Percentiles rank a stretch among this genome's conserved stretches.
Conservation (phyloP, 2,888 invertebrate species). For the Microctonus aethiopoides region DNA sequence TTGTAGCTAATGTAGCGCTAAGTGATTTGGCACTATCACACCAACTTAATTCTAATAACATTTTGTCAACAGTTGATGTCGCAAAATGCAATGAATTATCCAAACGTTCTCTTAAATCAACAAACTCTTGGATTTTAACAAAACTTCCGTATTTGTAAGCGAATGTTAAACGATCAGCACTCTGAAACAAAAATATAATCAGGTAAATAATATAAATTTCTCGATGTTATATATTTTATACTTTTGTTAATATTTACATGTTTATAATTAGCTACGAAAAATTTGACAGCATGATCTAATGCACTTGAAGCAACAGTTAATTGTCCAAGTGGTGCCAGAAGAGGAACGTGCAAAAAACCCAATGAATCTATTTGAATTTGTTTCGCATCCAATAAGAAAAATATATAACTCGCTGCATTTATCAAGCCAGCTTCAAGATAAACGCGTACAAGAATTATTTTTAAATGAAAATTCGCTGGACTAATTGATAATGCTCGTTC, state of each 20-base stretch:
- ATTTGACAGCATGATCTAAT: constrained; percentile 82
- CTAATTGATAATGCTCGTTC: constrained; percentile 69
- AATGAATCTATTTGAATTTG: constrained; percentile 93
- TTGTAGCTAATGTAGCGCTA: constrained; percentile 52
- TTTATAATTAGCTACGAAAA: constrained; percentile 89
- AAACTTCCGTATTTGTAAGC: constrained; percentile 96
- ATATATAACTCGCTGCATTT: constrained; percentile 59
- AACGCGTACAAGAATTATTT: constrained; percentile 83
- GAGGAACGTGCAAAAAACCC: constrained; percentile 84
- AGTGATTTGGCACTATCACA: constrained; percentile 53
- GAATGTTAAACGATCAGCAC: constrained; percentile 89
- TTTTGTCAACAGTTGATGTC: constrained; percentile 74
- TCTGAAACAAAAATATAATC: constrained; percentile 69
- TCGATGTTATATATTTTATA: neutral
- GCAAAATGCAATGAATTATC: constrained; percentile 85
- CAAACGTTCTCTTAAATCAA: constrained; percentile 83
- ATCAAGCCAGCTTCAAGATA: constrained; percentile 72
- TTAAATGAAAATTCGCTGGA: constrained; percentile 90
- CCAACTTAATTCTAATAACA: constrained; percentile 74
- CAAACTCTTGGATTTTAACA: constrained; percentile 90
- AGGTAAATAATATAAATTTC: neutral
- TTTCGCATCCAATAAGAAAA: constrained; percentile 80
- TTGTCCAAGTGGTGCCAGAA: constrained; percentile 79
- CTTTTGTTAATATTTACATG: constrained; percentile 74
- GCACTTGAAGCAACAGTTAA: constrained; percentile 77